phyloP scores from a whole-genome alignment of 2,888 invertebrate species.

The Rhagonycha fulva region DNA sequence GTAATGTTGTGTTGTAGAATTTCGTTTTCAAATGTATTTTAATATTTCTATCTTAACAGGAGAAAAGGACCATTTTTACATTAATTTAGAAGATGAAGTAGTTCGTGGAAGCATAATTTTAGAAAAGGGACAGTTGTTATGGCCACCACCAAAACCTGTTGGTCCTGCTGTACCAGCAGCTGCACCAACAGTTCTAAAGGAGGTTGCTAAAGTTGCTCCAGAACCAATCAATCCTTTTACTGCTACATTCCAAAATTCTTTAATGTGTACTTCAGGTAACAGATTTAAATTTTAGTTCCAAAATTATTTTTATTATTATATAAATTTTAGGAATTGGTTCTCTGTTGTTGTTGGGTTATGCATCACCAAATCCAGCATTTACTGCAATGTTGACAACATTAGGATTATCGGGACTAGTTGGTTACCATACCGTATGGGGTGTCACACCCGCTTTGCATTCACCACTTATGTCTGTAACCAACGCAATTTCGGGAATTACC shows the following conservation, averaged over 20 bases:
- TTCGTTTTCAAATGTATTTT: neutral
- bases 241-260: conserved; percentile 68
- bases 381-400: conserved; percentile 87
- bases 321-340: conserved; percentile 66
- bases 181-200: conserved; percentile 52
- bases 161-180: conserved; percentile 58
- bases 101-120: conserved; percentile 82
- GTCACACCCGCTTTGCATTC: conserved; percentile 90
- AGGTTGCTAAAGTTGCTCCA: conserved; percentile 38
- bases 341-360: conserved; percentile 70
- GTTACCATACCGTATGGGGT: conserved; percentile 91
- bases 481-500: conserved; percentile 89
- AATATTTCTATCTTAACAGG: conserved; percentile 56
- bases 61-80: conserved; percentile 75
- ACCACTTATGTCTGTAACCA: conserved; percentile 91
- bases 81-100: conserved; percentile 85
- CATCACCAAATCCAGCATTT: conserved; percentile 83
- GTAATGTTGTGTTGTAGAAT: conserved; percentile 54
- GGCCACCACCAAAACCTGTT: conserved; percentile 77
- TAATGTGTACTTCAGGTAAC: conserved; percentile 70
- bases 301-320: neutral
- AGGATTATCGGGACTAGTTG: conserved; percentile 79
- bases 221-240: conserved; percentile 68
- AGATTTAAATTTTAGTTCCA: neutral
- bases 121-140: conserved; percentile 73